Conservation (phyloP, 2,888 invertebrate species). For the Acheta domesticus region DNA sequence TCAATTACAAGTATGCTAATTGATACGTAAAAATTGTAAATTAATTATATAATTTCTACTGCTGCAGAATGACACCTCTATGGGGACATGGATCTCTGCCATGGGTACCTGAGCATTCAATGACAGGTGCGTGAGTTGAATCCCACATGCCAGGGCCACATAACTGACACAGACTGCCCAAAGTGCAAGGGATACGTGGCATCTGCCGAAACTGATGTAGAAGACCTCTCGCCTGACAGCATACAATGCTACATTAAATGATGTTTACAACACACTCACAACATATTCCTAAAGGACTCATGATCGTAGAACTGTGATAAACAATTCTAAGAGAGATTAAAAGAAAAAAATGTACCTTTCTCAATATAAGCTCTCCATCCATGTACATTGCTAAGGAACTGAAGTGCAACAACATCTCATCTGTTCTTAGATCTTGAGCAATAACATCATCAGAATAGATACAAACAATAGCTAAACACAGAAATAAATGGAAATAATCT, state of each 20-base stretch:
- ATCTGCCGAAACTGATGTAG: conserved; percentile 87
- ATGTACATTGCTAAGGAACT: conserved; percentile 96
- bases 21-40: no score
- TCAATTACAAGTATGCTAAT: no score
- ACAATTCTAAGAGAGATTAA: no score
- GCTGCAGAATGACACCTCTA: conserved; percentile 18
- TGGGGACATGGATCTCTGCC: conserved; percentile 31
- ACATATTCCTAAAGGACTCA: no score
- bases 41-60: no score
- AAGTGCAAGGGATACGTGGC: conserved; percentile 81
- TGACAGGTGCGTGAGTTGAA: conserved; percentile 81
- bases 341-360: conserved; percentile 58
- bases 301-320: no score
- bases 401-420: conserved; percentile 93
- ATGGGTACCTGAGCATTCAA: conserved; percentile 60
- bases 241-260: not conserved
- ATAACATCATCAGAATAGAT: conserved; percentile 92
- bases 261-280: not conserved
- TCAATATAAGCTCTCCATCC: conserved; percentile 85
- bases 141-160: conserved; percentile 95
- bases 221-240: conserved; percentile 72
- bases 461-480: conserved; percentile 88
- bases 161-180: conserved; percentile 81
- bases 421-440: conserved; percentile 85
- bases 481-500: conserved; percentile 92